Percentiles rank a stretch among this genome's conserved stretches.
Evolutionary conservation across 1,140 invertebrate genomes (phyloP).

Genomic region (Bicyclus anynana): DNA sequence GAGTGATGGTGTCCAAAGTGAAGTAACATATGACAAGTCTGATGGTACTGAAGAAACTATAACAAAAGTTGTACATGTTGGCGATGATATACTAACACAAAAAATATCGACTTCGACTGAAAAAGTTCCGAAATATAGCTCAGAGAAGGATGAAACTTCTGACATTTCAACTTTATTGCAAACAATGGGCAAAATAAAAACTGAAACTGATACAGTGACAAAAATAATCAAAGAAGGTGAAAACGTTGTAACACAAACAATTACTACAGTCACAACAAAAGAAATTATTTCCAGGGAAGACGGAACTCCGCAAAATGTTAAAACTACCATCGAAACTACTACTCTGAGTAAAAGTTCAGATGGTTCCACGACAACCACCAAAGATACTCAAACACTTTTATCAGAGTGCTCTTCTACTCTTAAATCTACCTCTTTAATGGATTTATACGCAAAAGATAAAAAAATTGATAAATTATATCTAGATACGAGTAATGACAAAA

Average conservation of each 20-base stretch:
- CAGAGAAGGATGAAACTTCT: slow-evolving; percentile 40
- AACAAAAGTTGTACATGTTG: slow-evolving; percentile 72
- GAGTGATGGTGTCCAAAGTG: slow-evolving; percentile 64
- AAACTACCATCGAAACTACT: slow-evolving; percentile 77
- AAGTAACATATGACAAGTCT: slow-evolving; percentile 62
- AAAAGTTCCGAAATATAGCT: slow-evolving; percentile 52
- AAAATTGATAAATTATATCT: slow-evolving; percentile 39
- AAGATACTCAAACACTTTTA: slow-evolving; percentile 71
- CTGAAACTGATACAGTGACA: slow-evolving; percentile 74
- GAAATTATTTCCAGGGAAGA: slow-evolving; percentile 75
- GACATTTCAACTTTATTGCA: slow-evolving; percentile 62
- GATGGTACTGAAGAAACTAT: slow-evolving; percentile 67
- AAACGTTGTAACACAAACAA: slow-evolving; percentile 74
- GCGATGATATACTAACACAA: slow-evolving; percentile 72
- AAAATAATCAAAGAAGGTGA: slow-evolving; percentile 76
- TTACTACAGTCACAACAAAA: slow-evolving; percentile 75
- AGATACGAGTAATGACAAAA: slow-evolving; percentile 42
- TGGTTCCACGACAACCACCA: slow-evolving; percentile 68
- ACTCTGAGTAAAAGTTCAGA: slow-evolving; percentile 72
- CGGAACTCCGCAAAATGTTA: slow-evolving; percentile 75
- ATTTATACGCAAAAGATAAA: slow-evolving; percentile 48
- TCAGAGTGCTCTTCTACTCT: slow-evolving; percentile 75
- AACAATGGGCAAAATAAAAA: slow-evolving; percentile 74
- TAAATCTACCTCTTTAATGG: slow-evolving; percentile 70
- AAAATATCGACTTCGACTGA: slow-evolving; percentile 75